Base-by-base conservation (phyloP, 2,888 invertebrate species). In the Cheilosia variabilis region DNA sequence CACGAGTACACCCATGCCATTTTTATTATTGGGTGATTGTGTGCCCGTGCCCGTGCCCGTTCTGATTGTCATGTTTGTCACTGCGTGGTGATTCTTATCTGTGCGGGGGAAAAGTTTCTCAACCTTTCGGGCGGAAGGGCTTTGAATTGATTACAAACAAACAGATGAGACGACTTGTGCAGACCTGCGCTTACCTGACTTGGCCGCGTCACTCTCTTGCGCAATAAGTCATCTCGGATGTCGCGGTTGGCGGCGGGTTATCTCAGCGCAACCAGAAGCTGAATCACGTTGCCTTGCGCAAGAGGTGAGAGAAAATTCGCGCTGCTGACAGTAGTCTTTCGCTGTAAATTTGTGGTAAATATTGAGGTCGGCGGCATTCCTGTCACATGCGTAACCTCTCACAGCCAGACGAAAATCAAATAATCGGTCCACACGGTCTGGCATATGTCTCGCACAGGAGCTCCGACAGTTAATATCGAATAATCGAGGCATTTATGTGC, bases 401-500 rank as follows among this genome's bases (percentile, higher is more conserved):
- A 31, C 7, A 31, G 9, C 31, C 31, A 31, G 31, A 31, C 31
- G 6, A 31, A 9, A 31, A 2, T n/a, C n/a, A n/a, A n/a, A n/a
- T n/a, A n/a, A n/a, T 31, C 31, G 3, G 2, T 31, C 31, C 31
- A 31, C 31, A 9, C 4, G 41, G 19, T 52, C 43, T 34, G 47
- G 65, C 72, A 78, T 84, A 80, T 79, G 79, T 58, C 65, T 69
- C 76, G 24, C 53, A 86, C 86, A 81, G 86, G 86, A 86, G 86
- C 86, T 86, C 71, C 57, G 34, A 50, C 68, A 63, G 76, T 86
- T 86, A 81, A 81, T 80, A 77, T 81, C 81, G 55, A 77, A 86
- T 86, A 86, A 86, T 86, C 81, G 81, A 73, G 57, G 66, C 81
- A 81, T 71, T 86, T 86, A 80, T 81, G 60, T 81, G 81, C 65